phyloP scores from a whole-genome alignment of 2,888 invertebrate species.

The Metellina segmentata region DNA sequence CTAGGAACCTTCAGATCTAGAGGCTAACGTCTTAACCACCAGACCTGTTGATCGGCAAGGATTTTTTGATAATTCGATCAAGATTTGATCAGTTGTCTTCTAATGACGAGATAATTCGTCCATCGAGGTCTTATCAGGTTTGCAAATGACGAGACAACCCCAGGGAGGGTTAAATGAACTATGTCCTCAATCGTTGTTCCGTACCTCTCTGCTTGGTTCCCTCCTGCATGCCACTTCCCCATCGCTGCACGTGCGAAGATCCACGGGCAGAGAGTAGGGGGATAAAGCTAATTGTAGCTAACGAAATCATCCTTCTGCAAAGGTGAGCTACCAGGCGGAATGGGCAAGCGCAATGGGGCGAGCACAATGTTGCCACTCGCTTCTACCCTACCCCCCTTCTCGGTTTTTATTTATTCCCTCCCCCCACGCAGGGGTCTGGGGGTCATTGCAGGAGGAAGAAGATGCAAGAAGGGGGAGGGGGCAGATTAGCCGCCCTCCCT shows the following conservation, averaged over 20 bases:
- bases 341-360: conserved; percentile 32
- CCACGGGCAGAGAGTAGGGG: neutral
- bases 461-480: conserved; percentile 10
- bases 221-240: neutral
- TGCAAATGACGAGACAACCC: no score
- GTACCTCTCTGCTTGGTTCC: neutral
- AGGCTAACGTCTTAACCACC: no score
- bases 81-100: no score
- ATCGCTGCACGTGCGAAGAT: conserved; percentile 50
- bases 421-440: neutral
- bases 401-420: neutral
- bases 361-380: conserved; percentile 1
- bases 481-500: conserved; percentile 3
- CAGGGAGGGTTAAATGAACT: no score
- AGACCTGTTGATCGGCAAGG: no score
- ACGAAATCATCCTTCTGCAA: conserved; percentile 40
- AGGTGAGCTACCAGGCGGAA: conserved; percentile 28
- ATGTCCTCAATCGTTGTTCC: no score
- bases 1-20: no score
- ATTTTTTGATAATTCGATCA: no score
- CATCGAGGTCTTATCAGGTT: no score
- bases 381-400: neutral
- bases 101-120: no score
- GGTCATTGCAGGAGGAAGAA: conserved; percentile 16
- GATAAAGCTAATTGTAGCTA: conserved; percentile 46